Evolutionary conservation across 2,888 invertebrate species (phyloP), one percentile per base, ranked within the genome.

Genomic region (Trilocha varians): DNA sequence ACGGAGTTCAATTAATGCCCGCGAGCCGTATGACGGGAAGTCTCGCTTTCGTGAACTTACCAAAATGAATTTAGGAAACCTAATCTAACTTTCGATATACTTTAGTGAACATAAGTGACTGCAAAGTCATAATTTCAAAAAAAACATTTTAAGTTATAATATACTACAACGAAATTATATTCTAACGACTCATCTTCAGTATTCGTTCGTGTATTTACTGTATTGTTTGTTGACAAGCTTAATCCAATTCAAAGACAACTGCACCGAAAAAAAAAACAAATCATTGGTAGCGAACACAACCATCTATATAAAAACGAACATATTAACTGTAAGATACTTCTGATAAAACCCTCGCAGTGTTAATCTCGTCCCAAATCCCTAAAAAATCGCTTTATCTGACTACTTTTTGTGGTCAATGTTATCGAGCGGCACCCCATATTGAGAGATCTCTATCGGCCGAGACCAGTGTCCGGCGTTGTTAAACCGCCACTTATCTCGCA

Each of bases 401-500:
- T 34, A 34, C 37, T 32, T 42, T 34, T 32, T 35, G 35, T 17
- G 5, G 38, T 39, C 16, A 38, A 32, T 32, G 42, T 17, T 50
- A 55, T 52, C 51, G 47, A 41, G 45, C 45, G 59, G 52, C 57
- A 67, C 67, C 53, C 53, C 25, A 57, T 58, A 64, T 61, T 58
- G 60, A 60, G 51, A 60, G 80, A 82, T 82, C 59, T 36, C 50
- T 74, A 80, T 82, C 80, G 40, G 40, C 38, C 42, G 42, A 46
- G 58, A 48, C 58, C 65, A 59, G 57, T 62, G 59, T 55, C 52
- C 56, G 55, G 57, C 56, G 53, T 55, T 57, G 56, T 56, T 64
- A 66, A 70, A 70, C 72, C 65, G 55, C 50, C 61, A 62, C 74
- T 83, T 83, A 83, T 83, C 80, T 65, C 55, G 49, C 71, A 76